A percentile compares a stretch with the other conserved stretches of the same genome.
phyloP scores from a whole-genome alignment of 2,888 invertebrate genomes.

The Cheilosia scutellata region DNA sequence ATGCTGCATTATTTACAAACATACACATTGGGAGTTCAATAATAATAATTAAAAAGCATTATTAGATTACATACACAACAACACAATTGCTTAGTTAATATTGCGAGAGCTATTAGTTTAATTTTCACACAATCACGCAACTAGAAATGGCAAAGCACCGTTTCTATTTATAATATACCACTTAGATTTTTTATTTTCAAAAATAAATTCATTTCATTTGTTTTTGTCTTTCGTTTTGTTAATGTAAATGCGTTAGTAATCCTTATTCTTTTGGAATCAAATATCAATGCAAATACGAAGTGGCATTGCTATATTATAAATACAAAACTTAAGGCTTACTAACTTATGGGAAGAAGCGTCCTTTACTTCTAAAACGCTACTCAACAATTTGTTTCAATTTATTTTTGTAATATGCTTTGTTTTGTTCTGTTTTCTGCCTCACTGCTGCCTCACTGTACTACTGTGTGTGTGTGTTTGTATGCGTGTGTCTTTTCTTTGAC shows the following conservation, averaged over 20 bases:
- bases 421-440: slow-evolving; percentile 73
- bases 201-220: slow-evolving; percentile 65
- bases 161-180: slow-evolving; percentile 58
- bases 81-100: slow-evolving; percentile 71
- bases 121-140: slow-evolving; percentile 69
- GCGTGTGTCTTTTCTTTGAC: slow-evolving; percentile 71
- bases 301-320: not conserved
- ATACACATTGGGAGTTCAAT: slow-evolving; percentile 64
- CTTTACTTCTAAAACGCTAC: slow-evolving; percentile 4
- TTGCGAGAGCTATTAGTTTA: slow-evolving; percentile 70
- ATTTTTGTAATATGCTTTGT: slow-evolving; percentile 72
- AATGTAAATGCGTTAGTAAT: slow-evolving; percentile 50
- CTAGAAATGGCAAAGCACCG: slow-evolving; percentile 70
- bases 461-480: slow-evolving; percentile 74
- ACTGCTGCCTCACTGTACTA: slow-evolving; percentile 74
- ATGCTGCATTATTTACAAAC: slow-evolving; percentile 72
- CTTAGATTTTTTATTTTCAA: slow-evolving; percentile 59
- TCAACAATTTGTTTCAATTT: slow-evolving; percentile 31
- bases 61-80: slow-evolving; percentile 58
- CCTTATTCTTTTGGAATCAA: slow-evolving; percentile 19
- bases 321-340: slow-evolving; percentile 56
- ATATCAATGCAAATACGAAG: slow-evolving; percentile 16
- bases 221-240: slow-evolving; percentile 45
- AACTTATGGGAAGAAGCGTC: slow-evolving; percentile 27
- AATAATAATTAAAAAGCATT: slow-evolving; percentile 46